These are phyloP conservation scores for Muraenolepis orangiensis DNA, from an alignment of 2,797 vertebrate genomes.

Conservation along the genomic window DNA sequence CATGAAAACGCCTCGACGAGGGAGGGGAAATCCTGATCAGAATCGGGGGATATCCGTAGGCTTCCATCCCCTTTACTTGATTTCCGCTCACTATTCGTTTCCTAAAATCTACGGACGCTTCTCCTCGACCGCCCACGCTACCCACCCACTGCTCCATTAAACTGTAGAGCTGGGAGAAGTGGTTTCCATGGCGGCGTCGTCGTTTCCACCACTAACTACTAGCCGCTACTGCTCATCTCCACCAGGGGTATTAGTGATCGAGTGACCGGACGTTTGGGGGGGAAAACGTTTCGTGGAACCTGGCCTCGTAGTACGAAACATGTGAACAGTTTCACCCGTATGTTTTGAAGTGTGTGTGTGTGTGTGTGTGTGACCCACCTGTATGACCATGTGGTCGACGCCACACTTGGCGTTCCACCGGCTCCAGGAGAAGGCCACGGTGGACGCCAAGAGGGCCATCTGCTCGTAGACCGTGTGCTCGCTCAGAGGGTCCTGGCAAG, in stretches of 20 bases:
- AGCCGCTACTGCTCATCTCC: too few relatives aligned
- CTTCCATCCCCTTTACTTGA: not conserved
- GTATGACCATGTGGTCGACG: constrained; percentile 73
- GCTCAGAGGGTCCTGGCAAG: constrained; percentile 66
- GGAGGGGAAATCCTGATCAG: not conserved
- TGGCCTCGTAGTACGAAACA: too few relatives aligned
- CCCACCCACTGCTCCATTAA: not conserved
- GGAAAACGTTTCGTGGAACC: too few relatives aligned
- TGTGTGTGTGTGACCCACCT: constrained; percentile 65
- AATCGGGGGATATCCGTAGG: not conserved
- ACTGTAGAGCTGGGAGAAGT: not conserved
- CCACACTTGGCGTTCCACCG: constrained; percentile 83
- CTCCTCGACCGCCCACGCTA: not conserved
- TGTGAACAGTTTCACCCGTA: too few relatives aligned
- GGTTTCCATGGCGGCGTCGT: too few relatives aligned
- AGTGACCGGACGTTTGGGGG: too few relatives aligned
- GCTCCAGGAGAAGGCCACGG: constrained; percentile 85
- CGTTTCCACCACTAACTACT: too few relatives aligned
- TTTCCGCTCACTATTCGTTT: not conserved
- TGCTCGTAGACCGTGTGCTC: constrained; percentile 82
- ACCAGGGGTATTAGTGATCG: too few relatives aligned
- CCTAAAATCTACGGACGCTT: not conserved
- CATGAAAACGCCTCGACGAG: not conserved
- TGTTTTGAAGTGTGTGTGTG: not conserved
- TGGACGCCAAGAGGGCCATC: constrained; percentile 82